Conservation (phyloP, 2,797 vertebrate species). For the Myioborus melanocephalus region DNA sequence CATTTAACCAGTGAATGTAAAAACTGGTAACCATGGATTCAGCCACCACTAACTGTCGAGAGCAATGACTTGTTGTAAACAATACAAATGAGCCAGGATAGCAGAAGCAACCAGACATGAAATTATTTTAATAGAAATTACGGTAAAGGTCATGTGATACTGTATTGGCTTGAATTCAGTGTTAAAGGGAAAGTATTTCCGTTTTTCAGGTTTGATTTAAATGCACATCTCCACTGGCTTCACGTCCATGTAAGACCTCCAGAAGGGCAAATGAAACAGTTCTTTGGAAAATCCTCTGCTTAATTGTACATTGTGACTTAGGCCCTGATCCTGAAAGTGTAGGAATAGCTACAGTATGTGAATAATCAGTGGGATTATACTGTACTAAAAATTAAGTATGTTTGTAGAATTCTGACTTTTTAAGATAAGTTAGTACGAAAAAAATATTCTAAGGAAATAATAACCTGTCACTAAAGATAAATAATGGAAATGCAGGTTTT, state of each 20-base stretch:
- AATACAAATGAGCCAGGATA: constrained; percentile 80
- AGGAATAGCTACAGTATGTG: neutral
- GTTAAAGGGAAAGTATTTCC: constrained; percentile 77
- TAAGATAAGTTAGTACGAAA: constrained; percentile 4
- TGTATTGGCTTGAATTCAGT: constrained; percentile 67
- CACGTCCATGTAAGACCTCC: neutral
- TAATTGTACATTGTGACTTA: constrained; percentile 37
- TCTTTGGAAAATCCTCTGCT: constrained; percentile 30
- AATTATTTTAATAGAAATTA: constrained; percentile 84
- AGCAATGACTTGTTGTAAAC: constrained; percentile 82
- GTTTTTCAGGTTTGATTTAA: constrained; percentile 57
- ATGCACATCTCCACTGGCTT: constrained; percentile 39
- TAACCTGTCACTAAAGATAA: neutral
- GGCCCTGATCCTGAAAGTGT: neutral
- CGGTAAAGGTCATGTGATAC: constrained; percentile 80
- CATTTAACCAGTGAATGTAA: constrained; percentile 81
- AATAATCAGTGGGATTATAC: neutral
- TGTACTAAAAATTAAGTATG: neutral
- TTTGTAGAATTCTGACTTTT: neutral
- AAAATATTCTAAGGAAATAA: neutral
- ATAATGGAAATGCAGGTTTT: neutral
- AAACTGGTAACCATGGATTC: constrained; percentile 82
- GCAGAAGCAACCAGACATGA: constrained; percentile 82
- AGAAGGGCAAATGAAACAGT: constrained; percentile 17
- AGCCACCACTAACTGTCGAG: constrained; percentile 77